These are phyloP conservation scores for Phortica variegata DNA, from an alignment of 1,140 invertebrate species.

Conservation along the genomic window DNA sequence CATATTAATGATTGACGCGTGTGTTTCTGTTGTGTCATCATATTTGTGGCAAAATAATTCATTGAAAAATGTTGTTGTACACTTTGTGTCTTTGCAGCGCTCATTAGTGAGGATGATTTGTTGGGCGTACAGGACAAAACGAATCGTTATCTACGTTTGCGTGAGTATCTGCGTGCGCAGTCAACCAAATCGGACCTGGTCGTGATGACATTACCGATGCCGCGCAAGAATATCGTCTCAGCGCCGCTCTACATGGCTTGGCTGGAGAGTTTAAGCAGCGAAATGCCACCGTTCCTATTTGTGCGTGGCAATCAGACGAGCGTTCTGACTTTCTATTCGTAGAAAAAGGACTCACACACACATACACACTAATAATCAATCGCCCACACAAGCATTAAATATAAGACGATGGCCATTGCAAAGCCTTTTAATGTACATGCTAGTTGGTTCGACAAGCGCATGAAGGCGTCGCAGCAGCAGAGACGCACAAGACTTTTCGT, in stretches of 20 bases:
- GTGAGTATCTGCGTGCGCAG: constrained; percentile 84
- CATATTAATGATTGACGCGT: background rate
- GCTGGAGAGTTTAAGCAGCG: constrained; percentile 85
- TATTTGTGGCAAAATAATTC: background rate
- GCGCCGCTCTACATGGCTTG: constrained; percentile 91
- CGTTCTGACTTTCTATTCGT: constrained; percentile 96
- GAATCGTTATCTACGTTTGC: constrained; percentile 82
- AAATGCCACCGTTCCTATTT: constrained; percentile 88
- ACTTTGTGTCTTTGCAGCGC: constrained; percentile 60
- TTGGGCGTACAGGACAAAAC: constrained; percentile 86
- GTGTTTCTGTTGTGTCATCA: constrained; percentile 3
- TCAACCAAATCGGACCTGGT: constrained; percentile 83
- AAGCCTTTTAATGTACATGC: background rate
- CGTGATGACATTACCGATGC: constrained; percentile 89
- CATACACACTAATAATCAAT: constrained; percentile 14
- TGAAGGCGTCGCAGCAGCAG: no score
- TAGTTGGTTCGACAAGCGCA: background rate
- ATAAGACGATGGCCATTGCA: background rate
- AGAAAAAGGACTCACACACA: constrained; percentile 39
- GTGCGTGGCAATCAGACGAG: constrained; percentile 94
- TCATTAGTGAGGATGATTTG: constrained; percentile 81
- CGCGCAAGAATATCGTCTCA: constrained; percentile 83
- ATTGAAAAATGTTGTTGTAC: no score
- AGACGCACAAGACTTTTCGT: no score
- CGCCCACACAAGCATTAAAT: background rate